These are phyloP conservation scores for Hydrotaea diabolus DNA, from an alignment of 2,888 invertebrate species.

Conservation along the genomic window DNA sequence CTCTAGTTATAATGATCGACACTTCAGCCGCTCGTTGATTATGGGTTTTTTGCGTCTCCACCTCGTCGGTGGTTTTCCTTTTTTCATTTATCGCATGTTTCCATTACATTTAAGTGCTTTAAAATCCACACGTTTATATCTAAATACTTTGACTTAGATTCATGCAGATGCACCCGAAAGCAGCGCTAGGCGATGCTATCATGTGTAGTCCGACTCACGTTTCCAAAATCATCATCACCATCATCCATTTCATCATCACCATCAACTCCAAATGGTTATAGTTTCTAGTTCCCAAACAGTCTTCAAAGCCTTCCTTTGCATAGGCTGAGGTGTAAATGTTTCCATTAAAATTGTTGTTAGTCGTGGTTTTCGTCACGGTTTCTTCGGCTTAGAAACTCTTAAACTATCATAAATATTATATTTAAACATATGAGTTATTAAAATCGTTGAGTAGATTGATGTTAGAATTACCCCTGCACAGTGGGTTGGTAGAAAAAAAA, in stretches of 20 bases:
- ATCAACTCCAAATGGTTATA: background rate
- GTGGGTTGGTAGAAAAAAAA: background rate
- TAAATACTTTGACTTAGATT: conserved; percentile 16
- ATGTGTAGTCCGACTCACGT: background rate
- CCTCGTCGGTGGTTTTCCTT: background rate
- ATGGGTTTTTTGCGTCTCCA: background rate
- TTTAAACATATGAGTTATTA: conserved; percentile 13
- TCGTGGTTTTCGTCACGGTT: conserved; percentile 33
- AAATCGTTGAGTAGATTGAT: background rate
- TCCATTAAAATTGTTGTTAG: conserved; percentile 63
- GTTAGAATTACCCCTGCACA: background rate
- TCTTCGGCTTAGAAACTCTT: background rate
- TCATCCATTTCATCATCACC: background rate
- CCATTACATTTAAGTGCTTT: background rate
- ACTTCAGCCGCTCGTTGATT: background rate
- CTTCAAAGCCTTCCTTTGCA: background rate
- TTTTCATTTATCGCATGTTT: background rate
- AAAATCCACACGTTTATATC: background rate
- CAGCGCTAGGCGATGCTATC: background rate
- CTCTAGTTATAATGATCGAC: too few species aligned
- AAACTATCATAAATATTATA: background rate
- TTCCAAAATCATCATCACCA: background rate
- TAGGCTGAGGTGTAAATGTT: conserved; percentile 66
- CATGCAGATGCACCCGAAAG: background rate
- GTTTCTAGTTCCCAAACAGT: background rate